Conservation (phyloP, 1,140 invertebrate genomes). For the Popillia japonica region DNA sequence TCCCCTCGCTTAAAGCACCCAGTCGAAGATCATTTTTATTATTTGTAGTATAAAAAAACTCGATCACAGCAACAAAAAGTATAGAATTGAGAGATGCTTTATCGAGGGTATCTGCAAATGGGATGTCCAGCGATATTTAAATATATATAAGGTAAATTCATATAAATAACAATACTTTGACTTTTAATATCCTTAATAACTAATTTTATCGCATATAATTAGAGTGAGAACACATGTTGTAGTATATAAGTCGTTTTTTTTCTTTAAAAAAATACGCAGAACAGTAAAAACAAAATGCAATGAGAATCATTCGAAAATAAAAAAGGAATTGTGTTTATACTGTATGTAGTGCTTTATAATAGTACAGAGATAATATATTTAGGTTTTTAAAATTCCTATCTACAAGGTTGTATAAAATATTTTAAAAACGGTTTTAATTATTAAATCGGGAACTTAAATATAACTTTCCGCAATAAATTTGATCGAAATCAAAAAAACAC, state of each 20-base stretch:
- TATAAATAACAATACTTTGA: conserved; percentile 5
- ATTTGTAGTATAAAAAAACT: not conserved
- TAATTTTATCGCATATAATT: not conserved
- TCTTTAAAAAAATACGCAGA: not conserved
- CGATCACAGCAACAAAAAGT: conserved; percentile 14
- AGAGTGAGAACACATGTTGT: conserved; percentile 8
- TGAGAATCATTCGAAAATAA: not conserved
- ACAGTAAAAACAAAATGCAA: not conserved
- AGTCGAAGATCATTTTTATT: conserved; percentile 25
- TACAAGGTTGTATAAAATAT: no score
- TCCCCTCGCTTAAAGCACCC: not conserved
- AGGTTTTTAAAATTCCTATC: no score
- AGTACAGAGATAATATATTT: no score
- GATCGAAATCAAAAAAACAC: no score
- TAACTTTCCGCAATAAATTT: no score
- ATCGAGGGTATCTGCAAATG: not conserved
- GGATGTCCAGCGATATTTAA: not conserved
- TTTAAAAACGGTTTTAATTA: no score
- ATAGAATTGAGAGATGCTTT: not conserved
- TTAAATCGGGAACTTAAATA: no score
- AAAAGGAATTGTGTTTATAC: no score
- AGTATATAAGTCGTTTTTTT: not conserved
- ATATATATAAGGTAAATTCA: not conserved
- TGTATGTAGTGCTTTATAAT: no score
- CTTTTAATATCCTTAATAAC: not conserved